phyloP scores from a whole-genome alignment of 2,888 invertebrate species.

The Polydrusus pterygomalis region DNA sequence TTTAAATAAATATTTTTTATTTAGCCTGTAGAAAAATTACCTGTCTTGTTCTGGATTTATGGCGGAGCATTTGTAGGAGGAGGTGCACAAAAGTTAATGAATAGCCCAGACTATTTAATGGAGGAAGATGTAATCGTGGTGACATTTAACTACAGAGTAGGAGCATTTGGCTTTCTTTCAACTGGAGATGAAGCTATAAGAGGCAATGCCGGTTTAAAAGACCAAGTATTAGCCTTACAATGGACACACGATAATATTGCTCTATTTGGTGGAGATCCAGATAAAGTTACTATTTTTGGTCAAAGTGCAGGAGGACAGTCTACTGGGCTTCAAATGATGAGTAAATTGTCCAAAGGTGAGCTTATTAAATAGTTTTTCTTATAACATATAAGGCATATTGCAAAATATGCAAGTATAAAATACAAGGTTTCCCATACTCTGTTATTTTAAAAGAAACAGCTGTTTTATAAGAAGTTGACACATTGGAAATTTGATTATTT shows the following conservation, averaged over 20 bases:
- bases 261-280: conserved; percentile 22
- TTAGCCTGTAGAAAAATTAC: conserved; percentile 10
- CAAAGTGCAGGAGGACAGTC: conserved; percentile 58
- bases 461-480: too few species aligned
- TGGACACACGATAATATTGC: conserved; percentile 55
- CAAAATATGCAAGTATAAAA: too few species aligned
- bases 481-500: too few species aligned
- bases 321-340: conserved; percentile 31
- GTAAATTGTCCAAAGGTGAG: conserved; percentile 18
- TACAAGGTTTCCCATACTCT: too few species aligned
- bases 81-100: background rate
- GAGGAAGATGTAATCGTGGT: conserved; percentile 64
- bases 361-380: background rate
- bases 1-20: background rate
- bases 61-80: conserved; percentile 13
- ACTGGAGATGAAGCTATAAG: background rate
- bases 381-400: too few species aligned
- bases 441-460: too few species aligned
- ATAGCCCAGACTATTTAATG: conserved; percentile 47
- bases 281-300: conserved; percentile 57
- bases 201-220: background rate
- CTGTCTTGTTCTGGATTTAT: conserved; percentile 17
- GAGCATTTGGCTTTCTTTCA: background rate
- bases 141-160: conserved; percentile 63
- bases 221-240: conserved; percentile 1